Conservation (phyloP, 2,113 vertebrate species). For the Tetrax tetrax region DNA sequence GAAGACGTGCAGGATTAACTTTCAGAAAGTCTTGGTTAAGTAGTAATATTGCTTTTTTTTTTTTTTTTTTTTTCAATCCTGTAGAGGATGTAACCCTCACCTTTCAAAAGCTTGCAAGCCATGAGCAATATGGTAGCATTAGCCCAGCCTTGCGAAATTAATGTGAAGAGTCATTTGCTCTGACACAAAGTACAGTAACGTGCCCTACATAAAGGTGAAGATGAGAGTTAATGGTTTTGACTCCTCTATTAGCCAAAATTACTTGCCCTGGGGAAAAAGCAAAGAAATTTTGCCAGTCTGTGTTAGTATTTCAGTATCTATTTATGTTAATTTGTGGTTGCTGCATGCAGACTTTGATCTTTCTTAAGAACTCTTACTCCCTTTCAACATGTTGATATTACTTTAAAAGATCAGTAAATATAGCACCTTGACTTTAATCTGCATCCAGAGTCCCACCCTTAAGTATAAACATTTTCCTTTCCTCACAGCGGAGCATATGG, state of each 20-base stretch:
- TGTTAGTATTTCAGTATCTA: constrained; percentile 44
- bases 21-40: neutral
- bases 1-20: neutral
- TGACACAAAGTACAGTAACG: constrained; percentile 14
- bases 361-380: constrained; percentile 36
- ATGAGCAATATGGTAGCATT: constrained; percentile 28
- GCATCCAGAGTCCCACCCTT: constrained; percentile 39
- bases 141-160: constrained; percentile 26
- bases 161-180: neutral
- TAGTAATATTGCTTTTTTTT: neutral
- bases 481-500: neutral
- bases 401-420: constrained; percentile 53
- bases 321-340: constrained; percentile 64
- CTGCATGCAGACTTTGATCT: constrained; percentile 46
- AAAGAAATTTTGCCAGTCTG: constrained; percentile 29
- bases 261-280: constrained; percentile 27
- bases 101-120: constrained; percentile 30
- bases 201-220: constrained; percentile 56
- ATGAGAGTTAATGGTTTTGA: constrained; percentile 42
- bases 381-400: constrained; percentile 57
- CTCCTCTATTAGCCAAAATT: constrained; percentile 51
- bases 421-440: constrained; percentile 55
- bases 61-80: neutral
- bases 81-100: neutral
- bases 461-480: constrained; percentile 49